Conservation (phyloP, 1,140 invertebrate genomes). For the Drosophila rufa region DNA sequence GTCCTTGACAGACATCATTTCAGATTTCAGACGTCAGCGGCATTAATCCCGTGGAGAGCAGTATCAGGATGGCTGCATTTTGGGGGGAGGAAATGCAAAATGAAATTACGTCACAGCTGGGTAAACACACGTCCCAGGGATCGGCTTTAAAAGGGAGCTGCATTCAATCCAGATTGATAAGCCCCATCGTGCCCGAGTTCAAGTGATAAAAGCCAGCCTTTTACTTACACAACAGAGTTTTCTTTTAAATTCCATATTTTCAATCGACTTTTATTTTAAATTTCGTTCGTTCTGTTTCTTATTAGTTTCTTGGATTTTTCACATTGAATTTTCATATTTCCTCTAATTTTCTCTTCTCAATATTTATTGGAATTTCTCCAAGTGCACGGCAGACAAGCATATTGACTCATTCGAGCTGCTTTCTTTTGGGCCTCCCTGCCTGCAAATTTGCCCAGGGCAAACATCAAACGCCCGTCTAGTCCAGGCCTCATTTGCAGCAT, state of each 20-base stretch:
- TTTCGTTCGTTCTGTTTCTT: too few relatives aligned
- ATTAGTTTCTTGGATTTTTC: too few relatives aligned
- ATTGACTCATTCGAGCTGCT: conserved; percentile 33
- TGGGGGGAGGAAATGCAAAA: conserved; percentile 43
- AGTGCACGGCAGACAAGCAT: conserved; percentile 1
- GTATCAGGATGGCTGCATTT: conserved; percentile 6
- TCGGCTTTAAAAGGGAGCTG: conserved; percentile 40
- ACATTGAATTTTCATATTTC: too few relatives aligned
- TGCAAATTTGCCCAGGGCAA: conserved; percentile 33
- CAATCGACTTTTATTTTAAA: neutral
- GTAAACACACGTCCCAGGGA: conserved; percentile 47
- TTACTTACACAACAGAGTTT: neutral
- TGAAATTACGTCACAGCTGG: conserved; percentile 76
- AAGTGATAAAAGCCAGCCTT: neutral
- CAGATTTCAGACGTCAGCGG: conserved; percentile 54
- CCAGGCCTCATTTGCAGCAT: conserved; percentile 69
- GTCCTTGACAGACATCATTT: conserved; percentile 56
- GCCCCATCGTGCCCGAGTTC: neutral
- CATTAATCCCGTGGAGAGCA: conserved; percentile 50
- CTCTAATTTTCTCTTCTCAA: too few relatives aligned
- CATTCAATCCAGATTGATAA: conserved; percentile 1
- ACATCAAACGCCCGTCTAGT: conserved; percentile 59
- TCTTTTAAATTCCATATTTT: neutral
- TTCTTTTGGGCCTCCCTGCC: neutral
- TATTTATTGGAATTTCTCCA: neutral